Evolutionary conservation across 2,888 invertebrate species (phyloP).

Genomic region (Arrhopalites spinosus): DNA sequence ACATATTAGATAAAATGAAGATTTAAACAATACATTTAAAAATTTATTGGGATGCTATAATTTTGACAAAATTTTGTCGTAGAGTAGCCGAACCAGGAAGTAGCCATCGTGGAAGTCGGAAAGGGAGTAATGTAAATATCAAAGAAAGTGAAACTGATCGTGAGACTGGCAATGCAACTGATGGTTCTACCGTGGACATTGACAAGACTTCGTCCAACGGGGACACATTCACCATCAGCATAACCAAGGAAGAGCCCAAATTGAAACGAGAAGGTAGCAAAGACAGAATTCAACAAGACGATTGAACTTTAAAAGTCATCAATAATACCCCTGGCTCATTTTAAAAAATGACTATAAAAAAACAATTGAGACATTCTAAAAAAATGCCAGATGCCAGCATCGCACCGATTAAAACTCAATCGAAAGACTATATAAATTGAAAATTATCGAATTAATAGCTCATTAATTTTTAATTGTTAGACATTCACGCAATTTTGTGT

Average conservation of each 20-base stretch:
- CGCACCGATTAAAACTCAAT: neutral
- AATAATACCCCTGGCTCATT: no score
- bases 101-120: conserved; percentile 24
- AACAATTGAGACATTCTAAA: no score
- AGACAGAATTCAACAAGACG: neutral
- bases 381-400: no score
- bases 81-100: conserved; percentile 13
- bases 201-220: neutral
- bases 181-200: conserved; percentile 39
- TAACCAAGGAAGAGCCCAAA: conserved; percentile 38
- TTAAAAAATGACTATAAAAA: no score
- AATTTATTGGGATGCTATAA: neutral
- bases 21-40: neutral
- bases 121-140: conserved; percentile 18
- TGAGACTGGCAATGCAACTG: conserved; percentile 45
- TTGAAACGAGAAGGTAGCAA: conserved; percentile 31
- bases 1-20: no score
- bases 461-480: no score
- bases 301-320: no score
- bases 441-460: neutral
- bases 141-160: conserved; percentile 38
- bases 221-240: conserved; percentile 35
- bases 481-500: no score
- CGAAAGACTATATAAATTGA: neutral
- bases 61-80: conserved; percentile 9